Evolutionary conservation across 2,888 invertebrate genomes (phyloP), one percentile per base, ranked within the genome.

Genomic region (Seladonia tumulorum): DNA sequence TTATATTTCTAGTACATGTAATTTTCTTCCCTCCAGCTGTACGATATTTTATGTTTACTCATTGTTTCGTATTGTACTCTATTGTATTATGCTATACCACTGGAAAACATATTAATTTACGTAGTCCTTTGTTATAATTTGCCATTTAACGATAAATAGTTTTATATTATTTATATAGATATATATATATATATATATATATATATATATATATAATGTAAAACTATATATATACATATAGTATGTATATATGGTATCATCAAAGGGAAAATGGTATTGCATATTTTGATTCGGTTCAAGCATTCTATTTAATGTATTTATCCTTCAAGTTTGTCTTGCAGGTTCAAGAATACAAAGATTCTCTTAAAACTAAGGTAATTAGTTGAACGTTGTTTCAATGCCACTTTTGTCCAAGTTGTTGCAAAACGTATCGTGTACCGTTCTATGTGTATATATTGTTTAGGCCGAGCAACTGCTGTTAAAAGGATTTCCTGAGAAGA

Each of bases 341-440:
- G 98, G 98, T 98, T 91, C 97, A 98, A 95, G 98, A 98, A 92
- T 99, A 98, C 95, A 98, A 98, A 96, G 98, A 98, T 94, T 97
- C 97, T 86, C 96, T 98, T 87, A 98, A 98, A 95, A 96, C 96
- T 89, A 98, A 98, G 96, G 96, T 96, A 94, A 88, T 53, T 47
- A 45, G 53, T 79, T 49, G 39, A 68, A 63, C 45, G 16, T 72
- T 68, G 22, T 70, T 71, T 35, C 12, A 45, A 29, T 49, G 10
- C 25, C 22, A n/a, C 18, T 49, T 25, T 42, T 49, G 10, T 16
- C 25, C 12, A 16, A 16, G 4, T 18, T 8, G 7, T 77, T 73
- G 7, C 14, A 75, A 49, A 16, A 7, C 57, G 53, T 45, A 75
- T n/a, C 2, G 70, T 14, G 16, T 0, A 35, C 39, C 29, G 7